Base-by-base conservation (phyloP, 2,888 invertebrate genomes). In the Rhagium mordax region DNA sequence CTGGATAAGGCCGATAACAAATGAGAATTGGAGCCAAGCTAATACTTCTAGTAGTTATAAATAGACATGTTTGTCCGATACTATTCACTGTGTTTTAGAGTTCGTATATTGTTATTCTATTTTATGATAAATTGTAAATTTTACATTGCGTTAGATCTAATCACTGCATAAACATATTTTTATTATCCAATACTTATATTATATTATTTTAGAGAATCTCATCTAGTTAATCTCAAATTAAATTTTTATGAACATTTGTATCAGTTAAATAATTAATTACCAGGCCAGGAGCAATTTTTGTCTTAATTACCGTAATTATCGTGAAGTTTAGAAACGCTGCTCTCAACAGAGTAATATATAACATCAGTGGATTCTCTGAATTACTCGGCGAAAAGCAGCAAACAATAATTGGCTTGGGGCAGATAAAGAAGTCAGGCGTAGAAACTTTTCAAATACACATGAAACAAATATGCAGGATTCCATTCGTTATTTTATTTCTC, bases 271-370 rank as follows among this genome's bases (percentile, higher is more conserved):
- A 59, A 33, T 59, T 33, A 33, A 33, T 59, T 33, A 33, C 20
- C 13, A 33, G 33, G 18, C 59, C 59, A 29, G 59, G 15, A 29
- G 33, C 33, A 59, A 59, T 59, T 59, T 59, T 29, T 59, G 18
- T 59, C 59, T 59, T 59, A 59, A 59, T 59, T 59, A 59, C 33
- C 33, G 59, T 59, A 33, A 59, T 59, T 59, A 41, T 20, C 27
- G 18, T 10, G 18, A 20, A 29, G 59, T 33, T 59, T 59, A n/a
- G 59, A 59, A 59, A 59, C 59, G 33, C 33, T 59, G 59, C 59
- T 59, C 59, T 59, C 59, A 33, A 33, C 59, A 59, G 33, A 59
- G 18, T 59, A 59, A 59, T 59, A 29, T 59, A 59, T 59, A 59
- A 24, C 59, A 15, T 29, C 18, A 29, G 59, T 16, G 29, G 15